Evolutionary conservation across 2,113 vertebrate species (phyloP), one percentile per base, ranked within the genome.

Genomic region (Ictalurus furcatus): DNA sequence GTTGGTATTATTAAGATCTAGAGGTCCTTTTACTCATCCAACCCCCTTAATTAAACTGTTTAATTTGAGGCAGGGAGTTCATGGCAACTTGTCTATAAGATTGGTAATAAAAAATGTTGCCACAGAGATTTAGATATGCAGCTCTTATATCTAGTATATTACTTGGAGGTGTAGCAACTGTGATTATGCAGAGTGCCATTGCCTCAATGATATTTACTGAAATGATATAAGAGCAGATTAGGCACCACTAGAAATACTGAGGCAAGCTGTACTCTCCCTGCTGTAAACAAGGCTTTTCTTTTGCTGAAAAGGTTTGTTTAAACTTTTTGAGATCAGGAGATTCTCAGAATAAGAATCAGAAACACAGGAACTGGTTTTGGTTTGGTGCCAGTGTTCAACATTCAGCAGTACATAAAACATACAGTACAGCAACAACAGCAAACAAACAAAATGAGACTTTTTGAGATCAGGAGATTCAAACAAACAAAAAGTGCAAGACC

Each of bases 281-380:
- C 89, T 90, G 89, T 90, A 89, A 92, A 94, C 92, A 93, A 89
- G 89, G 48, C 63, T 59, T 89, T 92, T 85, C 82, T 88, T 90
- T 92, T 89, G 90, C 92, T 91, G 90, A 89, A 94, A 92, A 88
- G 88, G 84, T 90, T 92, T 92, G 88, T 90, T 93, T 89, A 90
- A 87, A 89, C 82, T 94, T 93, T 93, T 52, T 83, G 59, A 89
- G 78, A 85, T 58, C 78, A 67, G 63, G 84, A 30, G 86, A 78
- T 6, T 48, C 44, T 7, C 44, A 14, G 40, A 25, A n/a, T 54
- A 28, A 56, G 28, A n/a, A 17, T 34, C 34, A 30, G 14, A 56
- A n/a, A 80, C 13, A 54, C 78, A 82, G 37, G 17, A 37, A 82
- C 5, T 59, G 54, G n/a, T 21, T 59, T 59, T 34, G n/a, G 80